These are phyloP conservation scores for Cephus nigrinus DNA, from an alignment of 2,888 invertebrate genomes.

Conservation along the genomic window DNA sequence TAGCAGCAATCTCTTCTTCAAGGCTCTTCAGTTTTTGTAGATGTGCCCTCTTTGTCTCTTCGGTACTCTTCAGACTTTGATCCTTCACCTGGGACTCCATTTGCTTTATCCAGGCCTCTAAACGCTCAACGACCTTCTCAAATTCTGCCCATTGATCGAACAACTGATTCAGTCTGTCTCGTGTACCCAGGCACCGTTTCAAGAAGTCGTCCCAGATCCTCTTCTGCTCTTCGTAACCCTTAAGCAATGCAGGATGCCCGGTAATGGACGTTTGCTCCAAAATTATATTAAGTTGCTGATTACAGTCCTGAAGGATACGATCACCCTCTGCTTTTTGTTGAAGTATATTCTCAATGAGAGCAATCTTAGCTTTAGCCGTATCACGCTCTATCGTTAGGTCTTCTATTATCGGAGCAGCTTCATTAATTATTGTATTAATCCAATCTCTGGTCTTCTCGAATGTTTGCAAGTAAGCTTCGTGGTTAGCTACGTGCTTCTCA, in stretches of 20 bases:
- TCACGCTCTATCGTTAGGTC: slow-evolving; percentile 84
- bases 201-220: slow-evolving; percentile 82
- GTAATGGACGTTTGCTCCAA: slow-evolving; percentile 80
- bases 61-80: slow-evolving; percentile 86
- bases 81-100: slow-evolving; percentile 89
- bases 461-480: slow-evolving; percentile 84
- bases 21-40: slow-evolving; percentile 80
- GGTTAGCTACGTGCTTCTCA: slow-evolving; percentile 81
- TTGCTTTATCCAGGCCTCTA: slow-evolving; percentile 87
- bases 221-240: slow-evolving; percentile 80
- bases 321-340: slow-evolving; percentile 81
- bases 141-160: slow-evolving; percentile 86
- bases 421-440: slow-evolving; percentile 81
- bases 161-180: slow-evolving; percentile 79
- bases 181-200: slow-evolving; percentile 76
- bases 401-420: slow-evolving; percentile 79
- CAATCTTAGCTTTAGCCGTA: slow-evolving; percentile 80
- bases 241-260: slow-evolving; percentile 80
- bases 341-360: slow-evolving; percentile 80
- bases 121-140: slow-evolving; percentile 79
- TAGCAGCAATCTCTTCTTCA: slow-evolving; percentile 77
- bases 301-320: slow-evolving; percentile 76
- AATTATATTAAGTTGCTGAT: slow-evolving; percentile 77
- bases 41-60: slow-evolving; percentile 84
- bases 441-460: slow-evolving; percentile 87